phyloP scores from a whole-genome alignment of 2,113 vertebrate genomes.

The Pleuronectes platessa region DNA sequence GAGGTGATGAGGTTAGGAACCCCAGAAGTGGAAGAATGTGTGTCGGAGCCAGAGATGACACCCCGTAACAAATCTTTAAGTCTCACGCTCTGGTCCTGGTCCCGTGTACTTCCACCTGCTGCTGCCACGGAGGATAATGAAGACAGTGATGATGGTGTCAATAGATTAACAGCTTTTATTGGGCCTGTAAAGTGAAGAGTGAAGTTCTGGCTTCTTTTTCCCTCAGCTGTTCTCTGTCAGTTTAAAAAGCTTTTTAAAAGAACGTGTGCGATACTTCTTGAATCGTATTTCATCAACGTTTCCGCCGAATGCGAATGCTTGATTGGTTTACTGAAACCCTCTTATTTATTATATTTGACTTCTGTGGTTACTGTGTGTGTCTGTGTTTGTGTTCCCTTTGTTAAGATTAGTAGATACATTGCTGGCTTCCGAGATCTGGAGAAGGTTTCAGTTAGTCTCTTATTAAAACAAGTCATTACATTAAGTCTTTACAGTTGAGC shows the following conservation, averaged over 20 bases:
- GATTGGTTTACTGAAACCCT: not conserved
- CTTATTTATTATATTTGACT: not conserved
- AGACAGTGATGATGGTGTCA: constrained; percentile 24
- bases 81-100: constrained; percentile 40
- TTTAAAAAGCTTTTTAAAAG: not conserved
- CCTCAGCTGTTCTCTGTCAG: constrained; percentile 44
- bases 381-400: constrained; percentile 14
- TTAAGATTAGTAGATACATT: not conserved
- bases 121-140: constrained; percentile 35
- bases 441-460: not conserved
- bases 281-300: not conserved
- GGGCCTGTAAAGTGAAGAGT: not conserved
- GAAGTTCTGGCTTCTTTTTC: constrained; percentile 15
- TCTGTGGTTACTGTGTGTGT: not conserved
- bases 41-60: constrained; percentile 49
- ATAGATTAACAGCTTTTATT: constrained; percentile 39
- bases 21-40: constrained; percentile 58
- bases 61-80: constrained; percentile 52
- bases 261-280: too few relatives aligned
- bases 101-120: constrained; percentile 23
- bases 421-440: not conserved
- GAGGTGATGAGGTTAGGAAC: constrained; percentile 25
- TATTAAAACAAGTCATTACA: not conserved
- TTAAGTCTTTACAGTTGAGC: not conserved
- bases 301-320: not conserved